Evolutionary conservation across 2,113 vertebrate species (phyloP), one percentile per base, ranked within the genome.

Genomic region (Varanus salvator): DNA sequence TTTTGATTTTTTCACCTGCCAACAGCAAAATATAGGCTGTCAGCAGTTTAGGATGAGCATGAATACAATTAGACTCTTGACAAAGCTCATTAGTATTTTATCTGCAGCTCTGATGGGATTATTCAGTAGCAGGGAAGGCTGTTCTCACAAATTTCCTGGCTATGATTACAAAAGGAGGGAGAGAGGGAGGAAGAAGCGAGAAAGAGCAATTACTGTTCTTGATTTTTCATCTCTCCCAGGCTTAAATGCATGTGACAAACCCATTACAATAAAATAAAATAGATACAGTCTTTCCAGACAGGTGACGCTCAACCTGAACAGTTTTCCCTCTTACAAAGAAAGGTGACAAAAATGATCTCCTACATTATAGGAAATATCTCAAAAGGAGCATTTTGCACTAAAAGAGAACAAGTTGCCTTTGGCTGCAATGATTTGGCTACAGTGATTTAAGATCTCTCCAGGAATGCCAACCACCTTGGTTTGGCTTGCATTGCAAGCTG

Each of bases 231-330:
- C 85, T 86, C 86, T 83, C 48, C 44, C 31, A 48, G 57, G 38
- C 44, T 86, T 60, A 87, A 89, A 86, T 76, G 93, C 90, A 85
- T 91, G 75, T 90, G 0, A 38, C 3, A 52, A 76, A 95, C 71
- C 96, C 86, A 95, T 95, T 95, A 74, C 71, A 93, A 93, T 89
- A 15, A 91, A 89, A 90, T 87, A 83, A 94, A 90, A 60, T 71
- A 34, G 84, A 87, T 21, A 89, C 90, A 2, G 0, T 88, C 83
- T 92, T 94, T 94, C 93, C 92, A 93, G 93, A 94, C 90, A 90
- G 93, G 90, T 69, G 78, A 91, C 23, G 6, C 92, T 92, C 87
- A 85, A 86, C 88, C 84, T 87, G 74, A 84, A 91, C 48, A 91
- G 88, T 29, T 80, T 91, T 85, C 0, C 1, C 29, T 64, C 87